These are phyloP conservation scores for Polydrusus pterygomalis DNA, from an alignment of 2,888 invertebrate genomes.

Conservation along the genomic window DNA sequence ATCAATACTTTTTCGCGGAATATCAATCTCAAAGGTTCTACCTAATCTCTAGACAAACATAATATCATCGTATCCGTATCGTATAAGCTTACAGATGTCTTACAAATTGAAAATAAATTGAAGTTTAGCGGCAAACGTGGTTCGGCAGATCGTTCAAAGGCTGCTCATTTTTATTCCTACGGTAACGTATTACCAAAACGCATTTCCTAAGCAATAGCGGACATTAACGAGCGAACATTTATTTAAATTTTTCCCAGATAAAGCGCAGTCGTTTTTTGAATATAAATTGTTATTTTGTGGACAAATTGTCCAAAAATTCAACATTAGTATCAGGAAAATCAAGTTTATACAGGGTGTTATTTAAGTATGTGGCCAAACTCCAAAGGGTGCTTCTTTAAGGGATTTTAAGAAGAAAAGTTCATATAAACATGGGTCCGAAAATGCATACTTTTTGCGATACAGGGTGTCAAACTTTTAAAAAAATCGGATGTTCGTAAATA, in stretches of 20 bases:
- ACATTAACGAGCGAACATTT: constrained; percentile 44
- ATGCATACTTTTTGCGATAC: too few species aligned
- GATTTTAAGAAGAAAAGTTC: too few species aligned
- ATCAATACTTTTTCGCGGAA: too few species aligned
- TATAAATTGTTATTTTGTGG: neutral
- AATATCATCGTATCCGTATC: constrained; percentile 19
- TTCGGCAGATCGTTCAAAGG: constrained; percentile 36
- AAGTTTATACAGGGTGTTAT: neutral
- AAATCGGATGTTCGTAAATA: too few species aligned
- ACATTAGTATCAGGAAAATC: neutral
- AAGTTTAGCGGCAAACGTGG: constrained; percentile 28
- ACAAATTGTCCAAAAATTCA: neutral
- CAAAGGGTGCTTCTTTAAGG: too few species aligned
- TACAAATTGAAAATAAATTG: constrained; percentile 47
- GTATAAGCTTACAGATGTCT: constrained; percentile 29
- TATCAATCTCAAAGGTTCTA: neutral
- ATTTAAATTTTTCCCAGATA: constrained; percentile 34
- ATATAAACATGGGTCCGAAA: too few species aligned
- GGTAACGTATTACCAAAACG: constrained; percentile 44
- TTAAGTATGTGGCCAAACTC: too few species aligned
- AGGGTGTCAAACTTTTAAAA: too few species aligned
- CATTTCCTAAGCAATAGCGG: constrained; percentile 42
- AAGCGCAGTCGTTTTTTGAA: neutral
- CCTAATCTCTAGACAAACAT: neutral
- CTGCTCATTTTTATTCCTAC: constrained; percentile 47